These are phyloP conservation scores for Python bivittatus DNA, from an alignment of 2,113 vertebrate species.

Conservation along the genomic window DNA sequence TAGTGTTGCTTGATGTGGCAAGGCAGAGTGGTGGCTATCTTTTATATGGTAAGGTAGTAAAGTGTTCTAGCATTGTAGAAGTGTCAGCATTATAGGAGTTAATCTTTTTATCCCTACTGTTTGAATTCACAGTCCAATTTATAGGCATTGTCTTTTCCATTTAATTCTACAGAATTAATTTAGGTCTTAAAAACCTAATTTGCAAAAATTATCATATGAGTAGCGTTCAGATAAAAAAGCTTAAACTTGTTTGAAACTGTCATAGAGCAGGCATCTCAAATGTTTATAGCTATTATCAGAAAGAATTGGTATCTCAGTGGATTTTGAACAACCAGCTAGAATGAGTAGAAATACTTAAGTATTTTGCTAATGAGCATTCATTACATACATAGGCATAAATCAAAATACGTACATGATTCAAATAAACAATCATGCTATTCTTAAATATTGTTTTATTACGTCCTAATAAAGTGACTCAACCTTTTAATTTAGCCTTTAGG, in stretches of 20 bases:
- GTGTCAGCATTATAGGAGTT: not conserved
- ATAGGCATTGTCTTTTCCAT: not conserved
- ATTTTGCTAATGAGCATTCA: conserved; percentile 8
- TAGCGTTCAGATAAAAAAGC: not conserved
- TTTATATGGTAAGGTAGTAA: not conserved
- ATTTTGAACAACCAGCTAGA: not conserved
- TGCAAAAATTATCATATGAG: not conserved
- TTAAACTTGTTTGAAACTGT: not conserved
- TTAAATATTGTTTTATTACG: not conserved
- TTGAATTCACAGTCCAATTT: not conserved
- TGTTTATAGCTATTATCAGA: not conserved
- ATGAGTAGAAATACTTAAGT: not conserved
- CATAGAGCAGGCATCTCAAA: not conserved
- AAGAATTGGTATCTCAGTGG: not conserved
- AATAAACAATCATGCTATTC: conserved; percentile 13
- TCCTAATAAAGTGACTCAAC: not conserved
- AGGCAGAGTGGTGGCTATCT: not conserved
- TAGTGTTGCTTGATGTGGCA: not conserved
- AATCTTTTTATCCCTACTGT: not conserved
- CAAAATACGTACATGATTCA: not conserved
- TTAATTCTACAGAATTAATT: no score
- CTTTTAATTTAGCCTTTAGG: conserved; percentile 12
- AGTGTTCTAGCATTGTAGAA: not conserved
- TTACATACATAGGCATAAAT: not conserved
- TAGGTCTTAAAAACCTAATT: not conserved